phyloP scores from a whole-genome alignment of 1,140 invertebrate species.

The Macrostomum lignano region DNA sequence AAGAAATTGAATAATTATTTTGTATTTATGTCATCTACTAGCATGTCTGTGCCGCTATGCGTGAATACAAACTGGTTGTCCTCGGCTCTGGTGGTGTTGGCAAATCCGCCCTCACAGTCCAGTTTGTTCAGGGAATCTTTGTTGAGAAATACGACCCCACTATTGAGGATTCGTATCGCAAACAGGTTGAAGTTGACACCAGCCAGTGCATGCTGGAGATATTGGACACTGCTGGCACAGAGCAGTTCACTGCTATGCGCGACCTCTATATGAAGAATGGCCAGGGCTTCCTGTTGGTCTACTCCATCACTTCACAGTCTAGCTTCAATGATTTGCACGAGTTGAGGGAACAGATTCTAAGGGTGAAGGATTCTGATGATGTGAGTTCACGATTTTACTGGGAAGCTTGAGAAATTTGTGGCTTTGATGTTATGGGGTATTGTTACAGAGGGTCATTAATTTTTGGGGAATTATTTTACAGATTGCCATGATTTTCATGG shows the following conservation, averaged over 20 bases:
- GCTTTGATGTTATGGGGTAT: no score
- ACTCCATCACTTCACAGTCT: conserved; percentile 81
- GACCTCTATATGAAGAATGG: conserved; percentile 99
- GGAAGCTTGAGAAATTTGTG: no score
- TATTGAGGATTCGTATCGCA: conserved; percentile 44
- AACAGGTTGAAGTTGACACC: conserved; percentile 12
- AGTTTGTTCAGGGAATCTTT: conserved; percentile 92
- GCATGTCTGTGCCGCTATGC: no score
- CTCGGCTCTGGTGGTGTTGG: conserved; percentile 90
- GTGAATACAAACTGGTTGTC: conserved; percentile 97
- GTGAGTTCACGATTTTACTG: no score
- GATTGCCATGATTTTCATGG: no score
- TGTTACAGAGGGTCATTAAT: no score
- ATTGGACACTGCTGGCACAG: conserved; percentile 81
- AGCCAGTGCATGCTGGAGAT: conserved; percentile 28
- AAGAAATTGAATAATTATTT: no score
- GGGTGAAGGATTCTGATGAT: conserved; percentile 55
- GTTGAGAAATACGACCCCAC: conserved; percentile 99
- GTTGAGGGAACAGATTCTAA: conserved; percentile 83
- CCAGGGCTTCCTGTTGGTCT: conserved; percentile 91
- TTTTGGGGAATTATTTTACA: no score
- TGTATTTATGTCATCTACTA: no score
- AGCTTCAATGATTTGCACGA: conserved; percentile 99
- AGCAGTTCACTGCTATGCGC: conserved; percentile 99
- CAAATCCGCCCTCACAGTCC: conserved; percentile 81